These are phyloP conservation scores for Tetheella fluctuosa DNA, from an alignment of 2,888 invertebrate genomes.

Conservation along the genomic window DNA sequence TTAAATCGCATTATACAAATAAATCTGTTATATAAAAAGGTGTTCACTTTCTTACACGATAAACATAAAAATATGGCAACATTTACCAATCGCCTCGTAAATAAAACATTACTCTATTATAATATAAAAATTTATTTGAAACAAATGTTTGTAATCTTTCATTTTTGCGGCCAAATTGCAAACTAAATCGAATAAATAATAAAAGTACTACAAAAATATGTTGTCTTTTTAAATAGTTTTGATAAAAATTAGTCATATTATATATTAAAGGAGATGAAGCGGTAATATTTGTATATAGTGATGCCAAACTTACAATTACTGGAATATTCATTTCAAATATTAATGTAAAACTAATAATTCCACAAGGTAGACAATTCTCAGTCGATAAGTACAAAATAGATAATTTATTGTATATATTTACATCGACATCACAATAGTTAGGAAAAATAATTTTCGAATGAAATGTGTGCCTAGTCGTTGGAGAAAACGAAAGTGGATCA, in stretches of 20 bases:
- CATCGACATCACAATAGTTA: constrained; percentile 63
- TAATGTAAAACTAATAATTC: constrained; percentile 16
- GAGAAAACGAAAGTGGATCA: constrained; percentile 14
- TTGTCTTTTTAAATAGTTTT: constrained; percentile 62
- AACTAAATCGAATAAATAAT: constrained; percentile 60
- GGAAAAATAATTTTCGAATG: constrained; percentile 60
- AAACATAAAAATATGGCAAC: constrained; percentile 24
- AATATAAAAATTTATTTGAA: constrained; percentile 71
- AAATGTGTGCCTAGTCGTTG: constrained; percentile 36
- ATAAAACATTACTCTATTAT: constrained; percentile 47
- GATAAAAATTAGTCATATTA: constrained; percentile 31
- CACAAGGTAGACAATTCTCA: constrained; percentile 32
- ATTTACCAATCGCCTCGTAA: constrained; percentile 26
- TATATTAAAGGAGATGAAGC: constrained; percentile 31
- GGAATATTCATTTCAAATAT: constrained; percentile 30
- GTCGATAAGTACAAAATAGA: constrained; percentile 75
- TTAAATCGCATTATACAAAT: constrained; percentile 57
- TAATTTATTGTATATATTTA: constrained; percentile 56
- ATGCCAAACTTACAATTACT: constrained; percentile 25
- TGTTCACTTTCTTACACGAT: constrained; percentile 39
- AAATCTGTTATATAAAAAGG: constrained; percentile 48
- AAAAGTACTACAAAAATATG: constrained; percentile 77
- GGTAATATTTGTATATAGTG: not conserved
- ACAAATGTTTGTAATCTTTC: constrained; percentile 53
- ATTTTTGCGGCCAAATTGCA: constrained; percentile 51